phyloP scores from a whole-genome alignment of 2,888 invertebrate species.

The Patella pellucida region DNA sequence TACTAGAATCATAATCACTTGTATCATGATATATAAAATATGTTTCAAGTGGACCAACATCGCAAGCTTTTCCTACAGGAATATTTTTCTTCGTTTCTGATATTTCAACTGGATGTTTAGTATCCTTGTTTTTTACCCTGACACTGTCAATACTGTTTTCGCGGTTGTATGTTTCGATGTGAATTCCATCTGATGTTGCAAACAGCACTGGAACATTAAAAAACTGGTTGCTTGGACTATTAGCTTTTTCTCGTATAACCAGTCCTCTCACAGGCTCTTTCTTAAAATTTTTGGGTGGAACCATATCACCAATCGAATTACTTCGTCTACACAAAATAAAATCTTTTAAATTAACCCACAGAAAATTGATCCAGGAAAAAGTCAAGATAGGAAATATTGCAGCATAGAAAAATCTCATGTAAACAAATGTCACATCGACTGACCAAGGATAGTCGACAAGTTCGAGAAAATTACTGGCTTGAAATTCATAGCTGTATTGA shows the following conservation, averaged over 20 bases:
- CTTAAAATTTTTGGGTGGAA: conserved; percentile 31
- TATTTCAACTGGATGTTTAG: conserved; percentile 10
- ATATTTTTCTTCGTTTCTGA: not conserved
- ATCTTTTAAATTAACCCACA: conserved; percentile 62
- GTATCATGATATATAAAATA: conserved; percentile 55
- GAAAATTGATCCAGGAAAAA: conserved; percentile 58
- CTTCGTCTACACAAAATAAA: conserved; percentile 59
- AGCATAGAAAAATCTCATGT: conserved; percentile 60
- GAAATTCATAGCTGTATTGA: conserved; percentile 41
- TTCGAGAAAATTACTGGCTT: conserved; percentile 25
- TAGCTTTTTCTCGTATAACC: conserved; percentile 19
- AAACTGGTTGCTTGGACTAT: conserved; percentile 33
- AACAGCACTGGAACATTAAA: conserved; percentile 65
- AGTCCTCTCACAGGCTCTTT: conserved; percentile 23
- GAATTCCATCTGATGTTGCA: conserved; percentile 64
- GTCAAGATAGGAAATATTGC: conserved; percentile 56
- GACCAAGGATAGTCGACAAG: conserved; percentile 52
- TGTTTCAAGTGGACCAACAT: conserved; percentile 57
- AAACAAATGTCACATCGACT: conserved; percentile 57
- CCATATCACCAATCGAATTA: conserved; percentile 57
- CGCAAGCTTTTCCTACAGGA: conserved; percentile 53
- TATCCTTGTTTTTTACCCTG: not conserved
- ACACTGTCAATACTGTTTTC: conserved; percentile 22
- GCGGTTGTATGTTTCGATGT: conserved; percentile 46
- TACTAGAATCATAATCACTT: conserved; percentile 65